These are phyloP conservation scores for Todiramphus chloris DNA, from an alignment of 2,113 vertebrate species.

Conservation along the genomic window DNA sequence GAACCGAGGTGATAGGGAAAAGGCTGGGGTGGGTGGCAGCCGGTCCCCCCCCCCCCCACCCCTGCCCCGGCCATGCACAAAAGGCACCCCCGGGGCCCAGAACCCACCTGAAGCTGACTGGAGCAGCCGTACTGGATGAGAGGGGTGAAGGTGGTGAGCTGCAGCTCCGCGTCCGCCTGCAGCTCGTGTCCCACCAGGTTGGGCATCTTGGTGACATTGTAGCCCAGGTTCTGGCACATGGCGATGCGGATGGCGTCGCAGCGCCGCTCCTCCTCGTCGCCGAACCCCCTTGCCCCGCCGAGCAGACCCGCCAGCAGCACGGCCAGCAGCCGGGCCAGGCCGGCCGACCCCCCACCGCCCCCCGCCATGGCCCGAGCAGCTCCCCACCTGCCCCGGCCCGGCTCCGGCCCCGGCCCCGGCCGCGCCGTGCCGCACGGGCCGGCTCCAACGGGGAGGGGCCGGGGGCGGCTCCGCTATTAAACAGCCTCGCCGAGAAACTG, in stretches of 20 bases:
- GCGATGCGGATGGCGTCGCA: conserved; percentile 96
- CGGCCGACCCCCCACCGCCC: background rate
- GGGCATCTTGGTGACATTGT: conserved; percentile 99
- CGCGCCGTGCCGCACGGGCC: conserved; percentile 25
- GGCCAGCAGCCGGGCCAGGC: background rate
- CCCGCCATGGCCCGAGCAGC: background rate
- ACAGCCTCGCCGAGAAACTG: background rate
- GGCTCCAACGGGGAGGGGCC: conserved; percentile 23
- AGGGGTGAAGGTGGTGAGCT: conserved; percentile 95
- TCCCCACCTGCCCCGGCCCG: background rate
- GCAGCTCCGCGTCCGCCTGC: conserved; percentile 95
- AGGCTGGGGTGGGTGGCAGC: background rate
- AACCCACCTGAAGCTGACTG: conserved; percentile 92
- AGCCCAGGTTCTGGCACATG: conserved; percentile 98
- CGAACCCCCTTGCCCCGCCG: conserved; percentile 74
- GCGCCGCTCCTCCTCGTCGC: conserved; percentile 92
- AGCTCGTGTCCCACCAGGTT: conserved; percentile 96
- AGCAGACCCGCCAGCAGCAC: conserved; percentile 9
- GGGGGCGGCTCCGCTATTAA: conserved; percentile 28
- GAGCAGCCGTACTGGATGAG: conserved; percentile 99
- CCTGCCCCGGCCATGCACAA: background rate
- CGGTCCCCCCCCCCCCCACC: background rate
- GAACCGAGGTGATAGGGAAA: background rate
- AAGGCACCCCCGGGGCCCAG: background rate
- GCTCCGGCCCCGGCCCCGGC: background rate